A percentile compares a stretch with the other conserved stretches of the same genome.
Conservation (phyloP, 2,113 vertebrate species). For the Rhynchomys soricoides region DNA sequence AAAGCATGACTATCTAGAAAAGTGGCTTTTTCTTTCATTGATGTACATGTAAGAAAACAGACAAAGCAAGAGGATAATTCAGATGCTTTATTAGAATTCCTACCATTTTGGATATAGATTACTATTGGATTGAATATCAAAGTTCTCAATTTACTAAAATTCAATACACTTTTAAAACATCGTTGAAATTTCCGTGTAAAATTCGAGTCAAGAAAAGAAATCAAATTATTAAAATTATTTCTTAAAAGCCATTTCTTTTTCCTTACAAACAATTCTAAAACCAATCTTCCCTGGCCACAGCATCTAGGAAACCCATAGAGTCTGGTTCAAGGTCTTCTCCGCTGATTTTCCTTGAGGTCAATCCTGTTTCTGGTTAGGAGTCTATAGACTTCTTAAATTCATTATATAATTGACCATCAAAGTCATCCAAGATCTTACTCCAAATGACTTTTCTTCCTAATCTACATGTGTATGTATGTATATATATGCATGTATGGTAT, state of each 20-base stretch:
- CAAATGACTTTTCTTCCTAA: background rate
- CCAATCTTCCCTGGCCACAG: background rate
- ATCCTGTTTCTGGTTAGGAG: background rate
- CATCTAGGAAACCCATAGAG: background rate
- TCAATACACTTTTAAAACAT: background rate
- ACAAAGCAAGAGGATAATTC: background rate
- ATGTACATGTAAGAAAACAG: background rate
- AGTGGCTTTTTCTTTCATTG: constrained; percentile 4
- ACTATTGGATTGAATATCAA: background rate
- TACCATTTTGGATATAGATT: background rate
- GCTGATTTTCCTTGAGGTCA: background rate
- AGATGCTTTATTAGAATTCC: background rate
- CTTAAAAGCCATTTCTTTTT: background rate
- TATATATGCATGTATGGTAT: too few relatives aligned
- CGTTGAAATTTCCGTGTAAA: background rate
- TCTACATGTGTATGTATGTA: too few relatives aligned
- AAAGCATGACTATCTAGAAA: background rate
- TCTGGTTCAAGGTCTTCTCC: background rate
- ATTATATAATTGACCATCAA: background rate
- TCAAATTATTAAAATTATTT: background rate
- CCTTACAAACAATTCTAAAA: constrained; percentile 2
- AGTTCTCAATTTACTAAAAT: background rate
- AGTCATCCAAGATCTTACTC: background rate
- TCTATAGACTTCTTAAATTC: background rate
- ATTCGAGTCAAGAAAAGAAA: background rate